These are phyloP conservation scores for Ophioderma brevispina DNA, from an alignment of 35 echinoderm and acorn worm genomes.

Conservation along the genomic window DNA sequence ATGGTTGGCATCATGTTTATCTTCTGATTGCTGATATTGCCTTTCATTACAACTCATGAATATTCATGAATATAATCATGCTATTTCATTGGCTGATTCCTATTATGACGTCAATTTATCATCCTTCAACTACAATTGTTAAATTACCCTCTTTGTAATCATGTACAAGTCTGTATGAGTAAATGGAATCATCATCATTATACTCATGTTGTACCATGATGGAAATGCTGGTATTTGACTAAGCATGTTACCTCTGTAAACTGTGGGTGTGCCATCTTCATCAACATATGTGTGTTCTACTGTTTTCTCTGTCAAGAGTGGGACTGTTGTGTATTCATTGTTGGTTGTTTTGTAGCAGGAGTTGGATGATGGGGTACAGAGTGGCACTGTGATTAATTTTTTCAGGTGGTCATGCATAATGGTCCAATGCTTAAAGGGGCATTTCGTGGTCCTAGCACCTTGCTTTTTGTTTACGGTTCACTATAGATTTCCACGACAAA, in stretches of 20 bases:
- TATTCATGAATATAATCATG: too few species aligned
- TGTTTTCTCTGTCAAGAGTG: neutral
- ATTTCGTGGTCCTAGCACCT: too few species aligned
- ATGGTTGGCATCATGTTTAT: too few species aligned
- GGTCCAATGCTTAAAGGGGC: neutral
- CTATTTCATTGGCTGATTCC: too few species aligned
- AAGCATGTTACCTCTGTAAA: slow-evolving; percentile 39
- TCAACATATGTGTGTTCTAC: neutral
- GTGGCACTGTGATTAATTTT: neutral
- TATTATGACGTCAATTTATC: too few species aligned
- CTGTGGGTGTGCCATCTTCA: too few species aligned
- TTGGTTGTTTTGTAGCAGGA: neutral
- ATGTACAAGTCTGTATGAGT: slow-evolving; percentile 49
- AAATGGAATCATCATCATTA: slow-evolving; percentile 44
- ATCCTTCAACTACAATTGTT: too few species aligned
- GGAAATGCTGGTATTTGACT: slow-evolving; percentile 55
- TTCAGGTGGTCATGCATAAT: neutral
- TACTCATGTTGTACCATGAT: slow-evolving; percentile 57
- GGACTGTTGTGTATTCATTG: neutral
- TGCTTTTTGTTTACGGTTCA: too few species aligned
- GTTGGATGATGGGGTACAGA: neutral
- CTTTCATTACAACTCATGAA: too few species aligned
- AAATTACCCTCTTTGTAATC: slow-evolving; percentile 49
- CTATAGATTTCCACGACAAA: too few species aligned
- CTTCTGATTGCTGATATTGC: too few species aligned